phyloP scores from a whole-genome alignment of 1,140 invertebrate species.

The Pachyrhynchus sulphureomaculatus region DNA sequence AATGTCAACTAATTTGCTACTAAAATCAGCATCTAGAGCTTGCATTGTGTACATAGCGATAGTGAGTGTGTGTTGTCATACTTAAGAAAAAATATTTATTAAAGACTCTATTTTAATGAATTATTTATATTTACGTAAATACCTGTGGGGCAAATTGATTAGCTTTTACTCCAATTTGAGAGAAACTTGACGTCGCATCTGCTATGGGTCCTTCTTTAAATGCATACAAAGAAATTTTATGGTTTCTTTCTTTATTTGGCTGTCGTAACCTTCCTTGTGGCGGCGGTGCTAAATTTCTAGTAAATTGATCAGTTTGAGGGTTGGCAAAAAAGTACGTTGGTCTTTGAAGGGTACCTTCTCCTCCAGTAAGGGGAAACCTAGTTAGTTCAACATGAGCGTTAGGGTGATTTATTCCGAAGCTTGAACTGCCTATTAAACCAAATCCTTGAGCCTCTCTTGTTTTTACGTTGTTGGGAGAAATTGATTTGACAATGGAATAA shows the following conservation, averaged over 20 bases:
- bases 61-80: too few relatives aligned
- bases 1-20: too few relatives aligned
- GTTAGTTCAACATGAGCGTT: slow-evolving; percentile 41
- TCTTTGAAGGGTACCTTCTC: slow-evolving; percentile 27
- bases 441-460: slow-evolving; percentile 37
- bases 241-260: slow-evolving; percentile 30
- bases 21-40: too few relatives aligned
- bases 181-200: slow-evolving; percentile 12
- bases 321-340: slow-evolving; percentile 20
- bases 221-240: slow-evolving; percentile 23
- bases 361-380: slow-evolving; percentile 32
- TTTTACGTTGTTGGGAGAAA: slow-evolving; percentile 22
- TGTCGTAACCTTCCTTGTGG: slow-evolving; percentile 30
- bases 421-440: slow-evolving; percentile 27
- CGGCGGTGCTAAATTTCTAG: slow-evolving; percentile 43
- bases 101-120: too few relatives aligned
- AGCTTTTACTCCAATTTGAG: slow-evolving; percentile 13
- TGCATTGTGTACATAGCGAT: too few relatives aligned
- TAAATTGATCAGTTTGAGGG: slow-evolving; percentile 43
- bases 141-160: slow-evolving; percentile 24
- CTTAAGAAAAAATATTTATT: too few relatives aligned
- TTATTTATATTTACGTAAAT: too few relatives aligned
- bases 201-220: slow-evolving; percentile 22
- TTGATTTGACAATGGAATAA: slow-evolving; percentile 24
- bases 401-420: slow-evolving; percentile 32